Conservation (phyloP, 2,113 vertebrate genomes). For the Lates calcarifer region DNA sequence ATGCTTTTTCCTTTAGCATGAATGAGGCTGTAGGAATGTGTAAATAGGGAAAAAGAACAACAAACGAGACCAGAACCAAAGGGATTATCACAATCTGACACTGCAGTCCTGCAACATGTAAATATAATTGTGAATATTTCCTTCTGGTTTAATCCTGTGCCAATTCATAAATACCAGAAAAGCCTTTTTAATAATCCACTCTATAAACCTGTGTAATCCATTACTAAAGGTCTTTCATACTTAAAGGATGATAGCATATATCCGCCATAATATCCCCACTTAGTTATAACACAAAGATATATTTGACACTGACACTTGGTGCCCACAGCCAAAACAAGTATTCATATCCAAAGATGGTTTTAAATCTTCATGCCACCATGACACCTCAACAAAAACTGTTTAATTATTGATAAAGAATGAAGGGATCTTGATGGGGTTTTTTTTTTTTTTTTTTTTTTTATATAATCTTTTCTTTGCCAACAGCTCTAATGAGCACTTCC, state of each 20-base stretch:
- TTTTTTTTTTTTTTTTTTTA: background rate
- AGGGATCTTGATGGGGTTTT: too few species aligned
- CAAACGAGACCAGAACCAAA: slow-evolving; percentile 47
- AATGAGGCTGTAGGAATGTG: background rate
- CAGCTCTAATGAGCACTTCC: slow-evolving; percentile 35
- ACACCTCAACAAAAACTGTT: slow-evolving; percentile 27
- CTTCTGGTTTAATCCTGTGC: slow-evolving; percentile 56
- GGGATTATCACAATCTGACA: slow-evolving; percentile 47
- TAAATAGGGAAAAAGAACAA: background rate
- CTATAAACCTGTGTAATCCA: slow-evolving; percentile 62
- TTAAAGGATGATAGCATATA: slow-evolving; percentile 13
- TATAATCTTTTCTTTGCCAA: slow-evolving; percentile 33
- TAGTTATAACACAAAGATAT: slow-evolving; percentile 41
- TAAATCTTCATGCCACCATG: slow-evolving; percentile 23
- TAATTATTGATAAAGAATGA: slow-evolving; percentile 34
- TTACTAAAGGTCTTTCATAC: slow-evolving; percentile 51
- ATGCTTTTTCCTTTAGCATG: background rate
- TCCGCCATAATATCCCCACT: slow-evolving; percentile 32
- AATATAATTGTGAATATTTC: slow-evolving; percentile 34
- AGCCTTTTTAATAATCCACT: slow-evolving; percentile 35
- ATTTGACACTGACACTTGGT: slow-evolving; percentile 28
- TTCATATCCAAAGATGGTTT: slow-evolving; percentile 19
- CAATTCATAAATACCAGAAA: slow-evolving; percentile 52
- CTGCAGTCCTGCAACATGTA: slow-evolving; percentile 32
- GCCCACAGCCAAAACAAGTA: slow-evolving; percentile 22